These are phyloP conservation scores for Neoseiulus cucumeris DNA, from an alignment of 1,140 invertebrate species.

Conservation along the genomic window DNA sequence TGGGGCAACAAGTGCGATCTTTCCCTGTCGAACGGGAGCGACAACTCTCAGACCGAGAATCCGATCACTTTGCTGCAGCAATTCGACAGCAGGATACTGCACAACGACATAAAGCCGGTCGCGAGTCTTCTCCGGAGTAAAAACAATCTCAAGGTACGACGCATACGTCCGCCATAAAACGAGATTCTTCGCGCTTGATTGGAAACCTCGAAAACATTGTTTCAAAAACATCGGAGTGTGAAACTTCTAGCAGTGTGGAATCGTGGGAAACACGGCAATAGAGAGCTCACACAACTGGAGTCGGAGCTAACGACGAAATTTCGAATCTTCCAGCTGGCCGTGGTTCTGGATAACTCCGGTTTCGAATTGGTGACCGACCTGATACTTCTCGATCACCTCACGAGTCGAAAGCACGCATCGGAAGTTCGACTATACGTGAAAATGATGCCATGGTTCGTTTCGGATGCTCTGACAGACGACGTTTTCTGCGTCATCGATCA, in stretches of 20 bases:
- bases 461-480: conserved; percentile 59
- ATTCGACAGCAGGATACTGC: conserved; percentile 44
- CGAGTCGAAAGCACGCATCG: conserved; percentile 40
- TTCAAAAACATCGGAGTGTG: too few species aligned
- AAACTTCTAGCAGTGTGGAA: too few species aligned
- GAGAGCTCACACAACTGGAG: too few species aligned
- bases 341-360: conserved; percentile 79
- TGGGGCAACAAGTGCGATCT: conserved; percentile 66
- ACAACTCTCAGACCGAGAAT: conserved; percentile 34
- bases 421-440: conserved; percentile 69
- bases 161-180: too few species aligned
- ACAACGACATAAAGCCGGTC: conserved; percentile 41
- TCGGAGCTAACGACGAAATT: conserved; percentile 7
- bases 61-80: conserved; percentile 40
- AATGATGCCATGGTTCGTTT: conserved; percentile 85
- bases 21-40: conserved; percentile 51
- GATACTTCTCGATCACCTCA: conserved; percentile 58
- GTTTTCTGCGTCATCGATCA: conserved; percentile 43
- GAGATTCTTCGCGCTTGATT: too few species aligned
- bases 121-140: conserved; percentile 25
- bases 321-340: conserved; percentile 34
- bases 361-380: conserved; percentile 82
- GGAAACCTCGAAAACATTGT: too few species aligned
- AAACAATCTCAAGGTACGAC: conserved; percentile 11
- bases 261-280: too few species aligned